These are phyloP conservation scores for Callionymus lyra DNA, from an alignment of 2,113 vertebrate genomes.

Conservation along the genomic window DNA sequence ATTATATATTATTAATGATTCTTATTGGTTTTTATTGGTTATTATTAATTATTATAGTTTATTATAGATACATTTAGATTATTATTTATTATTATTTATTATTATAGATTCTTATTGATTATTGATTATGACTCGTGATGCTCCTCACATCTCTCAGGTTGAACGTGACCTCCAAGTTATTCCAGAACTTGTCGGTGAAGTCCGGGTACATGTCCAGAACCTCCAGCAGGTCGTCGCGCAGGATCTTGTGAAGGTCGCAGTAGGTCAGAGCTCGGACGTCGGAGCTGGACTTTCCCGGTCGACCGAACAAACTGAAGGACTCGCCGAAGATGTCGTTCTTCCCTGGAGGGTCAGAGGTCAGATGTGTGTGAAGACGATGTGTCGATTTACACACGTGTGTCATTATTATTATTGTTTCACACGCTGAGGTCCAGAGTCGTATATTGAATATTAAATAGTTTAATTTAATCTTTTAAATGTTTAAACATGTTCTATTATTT, in stretches of 20 bases:
- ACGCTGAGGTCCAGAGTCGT: no score
- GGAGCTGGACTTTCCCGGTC: slow-evolving; percentile 85
- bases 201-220: slow-evolving; percentile 96
- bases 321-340: slow-evolving; percentile 90
- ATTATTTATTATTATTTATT: background rate
- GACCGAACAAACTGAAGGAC: slow-evolving; percentile 79
- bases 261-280: slow-evolving; percentile 93
- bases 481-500: no score
- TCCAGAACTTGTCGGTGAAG: slow-evolving; percentile 91
- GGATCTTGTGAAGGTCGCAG: slow-evolving; percentile 95
- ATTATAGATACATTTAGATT: background rate
- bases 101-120: no score
- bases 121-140: no score
- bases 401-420: no score
- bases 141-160: slow-evolving; percentile 89
- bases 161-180: slow-evolving; percentile 94
- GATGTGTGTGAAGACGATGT: slow-evolving; percentile 1
- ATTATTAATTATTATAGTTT: background rate
- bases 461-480: no score
- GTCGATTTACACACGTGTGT: no score
- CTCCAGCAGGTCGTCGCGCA: slow-evolving; percentile 86
- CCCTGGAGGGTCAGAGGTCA: slow-evolving; percentile 16
- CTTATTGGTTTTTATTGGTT: background rate
- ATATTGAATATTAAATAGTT: no score
- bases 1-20: no score